Evolutionary conservation across 2,888 invertebrate genomes (phyloP), one percentile per base, ranked within the genome.

Genomic region (Drosophila seclusa): DNA sequence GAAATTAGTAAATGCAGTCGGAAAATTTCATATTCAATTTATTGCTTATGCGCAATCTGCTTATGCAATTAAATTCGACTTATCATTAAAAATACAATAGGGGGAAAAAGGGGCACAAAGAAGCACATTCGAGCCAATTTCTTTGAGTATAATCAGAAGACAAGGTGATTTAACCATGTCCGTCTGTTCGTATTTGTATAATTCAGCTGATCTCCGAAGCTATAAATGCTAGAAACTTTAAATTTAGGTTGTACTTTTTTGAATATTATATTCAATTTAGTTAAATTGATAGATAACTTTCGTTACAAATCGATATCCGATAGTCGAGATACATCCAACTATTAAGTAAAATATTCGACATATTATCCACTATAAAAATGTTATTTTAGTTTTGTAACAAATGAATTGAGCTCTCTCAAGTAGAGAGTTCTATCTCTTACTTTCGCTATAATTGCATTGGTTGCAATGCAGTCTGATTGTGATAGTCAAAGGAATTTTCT

Each of bases 351-450:
- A 42, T 21, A 21, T n/a, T n/a, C 13, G 0, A 21, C 21, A 42
- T 6, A 13, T n/a, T 42, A 42, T 42, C 3, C n/a, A 42, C 42
- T 11, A 42, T 6, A 21, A 0, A 42, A 1, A 21, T 21, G 7
- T 1, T 16, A 16, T 4, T 21, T 21, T 1, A 13, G 8, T 16
- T 16, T 24, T 11, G 2, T 21, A 42, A 42, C 21, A 42, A 11
- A 21, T 42, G 5, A 2, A 5, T 13, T 7, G 7, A 45, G 7
- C 13, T 13, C 42, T 3, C n/a, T 40, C 40, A 11, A 40, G 2
- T 42, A 6, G 3, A 11, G 42, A 11, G 3, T n/a, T 40, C 0
- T 1, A 1, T 3, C 13, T 21, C 21, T 21, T 13, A 21, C 0
- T 40, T n/a, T 40, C 40, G 40, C 10, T 40, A 1, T n/a, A n/a